Conservation (phyloP, 2,888 invertebrate species). For the Brachyptera putata region DNA sequence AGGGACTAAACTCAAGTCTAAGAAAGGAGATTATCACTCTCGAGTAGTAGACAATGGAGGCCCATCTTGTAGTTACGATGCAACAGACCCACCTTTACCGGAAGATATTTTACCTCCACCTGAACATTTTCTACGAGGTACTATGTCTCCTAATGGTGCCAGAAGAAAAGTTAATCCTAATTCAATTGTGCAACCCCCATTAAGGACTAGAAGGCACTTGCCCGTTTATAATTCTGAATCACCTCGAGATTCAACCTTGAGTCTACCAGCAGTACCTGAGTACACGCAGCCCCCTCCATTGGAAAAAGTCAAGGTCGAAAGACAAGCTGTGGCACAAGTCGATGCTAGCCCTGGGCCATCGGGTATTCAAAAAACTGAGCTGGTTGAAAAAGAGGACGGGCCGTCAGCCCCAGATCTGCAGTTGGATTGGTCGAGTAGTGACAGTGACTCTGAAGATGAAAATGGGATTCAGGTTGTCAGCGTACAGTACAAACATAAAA, state of each 20-base stretch:
- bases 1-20: constrained; percentile 30
- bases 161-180: constrained; percentile 18
- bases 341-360: constrained; percentile 28
- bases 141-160: constrained; percentile 21
- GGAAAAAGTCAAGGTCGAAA: background rate
- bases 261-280: background rate
- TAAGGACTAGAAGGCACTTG: background rate
- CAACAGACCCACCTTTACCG: background rate
- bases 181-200: background rate
- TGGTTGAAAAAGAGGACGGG: constrained; percentile 41
- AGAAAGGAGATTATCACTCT: constrained; percentile 26
- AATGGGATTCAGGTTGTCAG: constrained; percentile 48
- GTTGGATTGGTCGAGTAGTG: constrained; percentile 65
- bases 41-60: constrained; percentile 15
- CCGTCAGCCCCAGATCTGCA: constrained; percentile 70
- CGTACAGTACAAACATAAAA: constrained; percentile 38
- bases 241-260: background rate
- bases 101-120: background rate
- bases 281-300: background rate
- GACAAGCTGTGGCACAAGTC: background rate
- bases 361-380: constrained; percentile 19
- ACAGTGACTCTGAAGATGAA: constrained; percentile 56
- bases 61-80: constrained; percentile 23
- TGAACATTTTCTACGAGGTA: background rate
- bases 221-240: constrained; percentile 1